Evolutionary conservation across 2,113 vertebrate genomes (phyloP).

Genomic region (Xiphias gladius): DNA sequence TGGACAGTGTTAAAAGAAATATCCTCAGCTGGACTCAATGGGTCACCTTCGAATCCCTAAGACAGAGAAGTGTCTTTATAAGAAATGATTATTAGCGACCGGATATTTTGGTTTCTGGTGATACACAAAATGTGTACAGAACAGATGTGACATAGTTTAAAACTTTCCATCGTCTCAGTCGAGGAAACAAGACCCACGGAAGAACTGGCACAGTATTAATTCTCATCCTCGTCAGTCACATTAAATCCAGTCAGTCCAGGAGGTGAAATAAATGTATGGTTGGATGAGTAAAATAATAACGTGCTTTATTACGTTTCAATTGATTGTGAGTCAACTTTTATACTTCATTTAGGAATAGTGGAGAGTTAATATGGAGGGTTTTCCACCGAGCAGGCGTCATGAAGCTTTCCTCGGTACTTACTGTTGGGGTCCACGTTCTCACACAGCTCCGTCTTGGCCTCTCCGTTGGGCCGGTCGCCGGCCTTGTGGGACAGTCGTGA

Average conservation of each 20-base stretch:
- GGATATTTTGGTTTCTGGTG: no score
- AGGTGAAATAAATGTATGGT: neutral
- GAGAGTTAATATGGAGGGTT: neutral
- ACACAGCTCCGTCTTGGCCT: conserved; percentile 97
- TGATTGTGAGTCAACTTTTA: neutral
- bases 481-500: conserved; percentile 95
- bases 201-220: neutral
- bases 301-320: conserved; percentile 20
- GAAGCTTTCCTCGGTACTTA: conserved; percentile 83
- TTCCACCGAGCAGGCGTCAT: neutral
- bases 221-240: neutral
- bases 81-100: no score
- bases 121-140: no score
- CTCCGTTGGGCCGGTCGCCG: conserved; percentile 95
- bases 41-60: neutral
- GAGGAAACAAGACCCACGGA: neutral
- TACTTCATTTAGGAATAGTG: neutral
- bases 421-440: conserved; percentile 95
- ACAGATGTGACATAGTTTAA: no score
- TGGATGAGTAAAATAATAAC: conserved; percentile 22
- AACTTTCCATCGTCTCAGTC: neutral
- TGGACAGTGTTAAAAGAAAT: neutral
- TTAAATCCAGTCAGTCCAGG: neutral
- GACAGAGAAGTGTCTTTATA: no score
- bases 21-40: neutral